Evolutionary conservation across 2,797 vertebrate genomes (phyloP).

Genomic region (Danio choprae): DNA sequence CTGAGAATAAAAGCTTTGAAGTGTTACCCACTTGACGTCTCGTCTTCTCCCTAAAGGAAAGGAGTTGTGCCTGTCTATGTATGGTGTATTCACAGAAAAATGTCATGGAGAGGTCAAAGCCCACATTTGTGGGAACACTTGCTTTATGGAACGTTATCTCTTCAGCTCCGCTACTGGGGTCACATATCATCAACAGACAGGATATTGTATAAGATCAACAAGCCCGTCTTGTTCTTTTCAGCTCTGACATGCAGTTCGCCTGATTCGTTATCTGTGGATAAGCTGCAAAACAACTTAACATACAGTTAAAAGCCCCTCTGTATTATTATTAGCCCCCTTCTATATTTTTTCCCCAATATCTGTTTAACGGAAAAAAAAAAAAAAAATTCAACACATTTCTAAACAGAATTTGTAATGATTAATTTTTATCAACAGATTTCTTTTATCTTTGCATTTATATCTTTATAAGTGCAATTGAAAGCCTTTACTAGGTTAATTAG

Average conservation of each 20-base stretch:
- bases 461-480: too few relatives aligned
- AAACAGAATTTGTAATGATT: too few relatives aligned
- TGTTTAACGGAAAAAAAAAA: too few relatives aligned
- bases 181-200: conserved; percentile 14
- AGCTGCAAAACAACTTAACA: not conserved
- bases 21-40: conserved; percentile 52
- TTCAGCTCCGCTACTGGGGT: conserved; percentile 5
- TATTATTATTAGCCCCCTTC: too few relatives aligned
- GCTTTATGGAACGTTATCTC: not conserved
- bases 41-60: conserved; percentile 47
- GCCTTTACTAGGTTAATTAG: too few relatives aligned
- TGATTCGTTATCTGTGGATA: conserved; percentile 4
- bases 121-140: conserved; percentile 27
- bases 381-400: too few relatives aligned
- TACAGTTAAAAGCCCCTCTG: too few relatives aligned
- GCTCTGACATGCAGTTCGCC: not conserved
- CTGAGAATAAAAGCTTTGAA: conserved; percentile 66
- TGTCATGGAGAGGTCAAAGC: conserved; percentile 11
- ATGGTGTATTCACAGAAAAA: conserved; percentile 23
- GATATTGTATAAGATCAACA: conserved; percentile 6
- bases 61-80: conserved; percentile 55
- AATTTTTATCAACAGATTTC: too few relatives aligned
- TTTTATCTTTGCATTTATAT: too few relatives aligned
- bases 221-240: not conserved
- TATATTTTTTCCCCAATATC: too few relatives aligned